Evolutionary conservation across 2,113 vertebrate species (phyloP).

Genomic region (Gallinago jamesoni): DNA sequence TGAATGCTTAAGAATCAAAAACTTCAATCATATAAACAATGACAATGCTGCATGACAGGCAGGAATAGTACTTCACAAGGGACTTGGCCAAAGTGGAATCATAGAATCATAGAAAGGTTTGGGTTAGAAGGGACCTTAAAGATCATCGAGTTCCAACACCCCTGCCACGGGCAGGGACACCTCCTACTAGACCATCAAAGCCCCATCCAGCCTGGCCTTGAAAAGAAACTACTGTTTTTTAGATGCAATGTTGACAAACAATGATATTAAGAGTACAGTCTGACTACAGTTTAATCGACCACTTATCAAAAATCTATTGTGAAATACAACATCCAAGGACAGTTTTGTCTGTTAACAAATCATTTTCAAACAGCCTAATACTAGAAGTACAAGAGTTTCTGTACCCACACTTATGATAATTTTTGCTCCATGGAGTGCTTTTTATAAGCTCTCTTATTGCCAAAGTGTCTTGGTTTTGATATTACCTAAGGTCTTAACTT

Average conservation of each 20-base stretch:
- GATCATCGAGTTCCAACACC: too few species aligned
- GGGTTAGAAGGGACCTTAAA: too few species aligned
- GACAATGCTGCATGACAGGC: not conserved
- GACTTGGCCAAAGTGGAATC: not conserved
- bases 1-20: not conserved
- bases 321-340: not conserved
- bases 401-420: not conserved
- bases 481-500: not conserved
- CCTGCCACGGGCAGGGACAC: too few species aligned
- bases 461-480: not conserved
- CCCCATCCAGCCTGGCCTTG: too few species aligned
- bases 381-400: not conserved
- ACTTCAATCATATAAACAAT: not conserved
- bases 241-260: not conserved
- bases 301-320: not conserved
- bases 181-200: too few species aligned
- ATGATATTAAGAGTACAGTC: not conserved
- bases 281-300: not conserved
- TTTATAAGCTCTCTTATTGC: not conserved
- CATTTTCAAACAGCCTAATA: not conserved
- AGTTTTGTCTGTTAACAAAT: not conserved
- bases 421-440: not conserved
- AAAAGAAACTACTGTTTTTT: too few species aligned
- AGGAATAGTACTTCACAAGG: not conserved
- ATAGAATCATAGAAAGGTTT: too few species aligned